Evolutionary conservation across 1,140 invertebrate species (phyloP).

Genomic region (Heterodera schachtii): DNA sequence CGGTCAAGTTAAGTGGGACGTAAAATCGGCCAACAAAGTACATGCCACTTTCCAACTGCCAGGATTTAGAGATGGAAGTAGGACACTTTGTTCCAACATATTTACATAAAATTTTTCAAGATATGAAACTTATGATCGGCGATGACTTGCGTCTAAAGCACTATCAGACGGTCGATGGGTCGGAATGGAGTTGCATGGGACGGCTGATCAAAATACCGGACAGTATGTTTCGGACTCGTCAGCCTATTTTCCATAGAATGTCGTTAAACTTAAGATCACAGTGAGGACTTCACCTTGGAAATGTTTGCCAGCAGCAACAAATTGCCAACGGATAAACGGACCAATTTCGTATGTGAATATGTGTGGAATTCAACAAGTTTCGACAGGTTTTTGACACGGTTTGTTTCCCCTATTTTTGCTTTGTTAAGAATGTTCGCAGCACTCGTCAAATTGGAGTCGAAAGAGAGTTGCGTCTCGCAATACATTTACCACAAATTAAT

Average conservation of each 20-base stretch:
- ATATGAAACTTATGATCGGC: constrained; percentile 95
- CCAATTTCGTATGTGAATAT: constrained; percentile 97
- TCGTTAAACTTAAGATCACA: constrained; percentile 74
- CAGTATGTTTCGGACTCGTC: constrained; percentile 69
- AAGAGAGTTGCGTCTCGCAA: constrained; percentile 90
- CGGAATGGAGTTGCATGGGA: constrained; percentile 86
- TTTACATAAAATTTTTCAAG: constrained; percentile 22
- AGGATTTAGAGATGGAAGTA: constrained; percentile 83
- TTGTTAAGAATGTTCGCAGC: constrained; percentile 86
- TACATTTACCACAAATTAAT: constrained; percentile 95
- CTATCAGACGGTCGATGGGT: constrained; percentile 68
- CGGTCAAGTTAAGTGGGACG: constrained; percentile 95
- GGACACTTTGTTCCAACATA: background rate
- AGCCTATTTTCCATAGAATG: background rate
- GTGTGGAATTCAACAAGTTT: constrained; percentile 99
- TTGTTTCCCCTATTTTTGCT: background rate
- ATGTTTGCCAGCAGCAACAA: constrained; percentile 72
- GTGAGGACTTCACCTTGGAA: constrained; percentile 96
- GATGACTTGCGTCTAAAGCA: constrained; percentile 93
- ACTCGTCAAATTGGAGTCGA: constrained; percentile 89
- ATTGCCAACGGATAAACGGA: constrained; percentile 61
- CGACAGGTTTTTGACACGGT: constrained; percentile 75
- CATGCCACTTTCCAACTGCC: constrained; percentile 96
- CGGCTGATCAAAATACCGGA: constrained; percentile 97
- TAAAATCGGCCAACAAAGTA: constrained; percentile 85